Evolutionary conservation across 2,888 invertebrate genomes (phyloP).

Genomic region (Lochmaea capreae): DNA sequence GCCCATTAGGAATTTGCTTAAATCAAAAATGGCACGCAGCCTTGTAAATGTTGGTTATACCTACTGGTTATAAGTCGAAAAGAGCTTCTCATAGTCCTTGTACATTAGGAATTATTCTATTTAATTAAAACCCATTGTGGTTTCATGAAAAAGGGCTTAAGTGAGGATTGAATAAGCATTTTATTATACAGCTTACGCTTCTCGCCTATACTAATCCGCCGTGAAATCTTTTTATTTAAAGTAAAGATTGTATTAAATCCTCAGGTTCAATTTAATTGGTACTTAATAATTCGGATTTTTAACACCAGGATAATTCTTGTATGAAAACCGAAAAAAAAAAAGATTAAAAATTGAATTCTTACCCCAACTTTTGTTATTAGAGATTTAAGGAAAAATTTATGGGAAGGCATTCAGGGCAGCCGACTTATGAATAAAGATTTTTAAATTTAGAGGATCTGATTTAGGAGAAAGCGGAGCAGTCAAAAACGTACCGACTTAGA

Average conservation of each 20-base stretch:
- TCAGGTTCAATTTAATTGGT: conserved; percentile 8
- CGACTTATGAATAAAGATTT: no score
- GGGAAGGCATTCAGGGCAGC: no score
- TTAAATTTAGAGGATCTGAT: no score
- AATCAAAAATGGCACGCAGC: no score
- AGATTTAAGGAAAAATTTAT: not conserved
- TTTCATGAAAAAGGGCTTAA: not conserved
- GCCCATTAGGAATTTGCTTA: no score
- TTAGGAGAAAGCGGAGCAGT: no score
- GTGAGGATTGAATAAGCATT: not conserved
- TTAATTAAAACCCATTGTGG: not conserved
- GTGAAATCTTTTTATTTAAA: conserved; percentile 13
- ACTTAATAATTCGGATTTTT: conserved; percentile 11
- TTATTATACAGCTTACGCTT: not conserved
- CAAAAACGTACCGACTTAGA: no score
- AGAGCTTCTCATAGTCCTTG: not conserved
- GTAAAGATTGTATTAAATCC: conserved; percentile 7
- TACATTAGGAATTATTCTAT: not conserved
- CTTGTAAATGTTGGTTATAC: no score
- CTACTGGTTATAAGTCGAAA: no score
- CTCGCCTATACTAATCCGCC: not conserved
- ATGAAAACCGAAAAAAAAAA: not conserved
- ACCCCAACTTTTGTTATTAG: not conserved
- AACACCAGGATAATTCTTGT: not conserved
- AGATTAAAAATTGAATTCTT: not conserved